These are phyloP conservation scores for Callosobruchus maculatus DNA, from an alignment of 2,888 invertebrate genomes.

Conservation along the genomic window DNA sequence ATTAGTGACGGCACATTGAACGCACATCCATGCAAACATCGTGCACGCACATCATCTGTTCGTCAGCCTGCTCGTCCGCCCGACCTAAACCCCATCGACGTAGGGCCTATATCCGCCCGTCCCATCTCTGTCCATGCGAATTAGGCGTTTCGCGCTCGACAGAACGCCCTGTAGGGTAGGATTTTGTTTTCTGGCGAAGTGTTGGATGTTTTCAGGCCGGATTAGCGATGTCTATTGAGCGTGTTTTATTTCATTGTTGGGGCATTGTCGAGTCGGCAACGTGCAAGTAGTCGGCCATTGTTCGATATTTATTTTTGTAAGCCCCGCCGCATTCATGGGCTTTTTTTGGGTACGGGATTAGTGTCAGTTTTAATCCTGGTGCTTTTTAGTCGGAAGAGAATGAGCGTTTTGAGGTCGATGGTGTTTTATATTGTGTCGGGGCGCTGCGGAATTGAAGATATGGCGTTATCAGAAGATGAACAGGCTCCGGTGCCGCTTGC, in stretches of 20 bases:
- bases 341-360: constrained; percentile 43
- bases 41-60: constrained; percentile 39
- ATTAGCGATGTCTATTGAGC: constrained; percentile 51
- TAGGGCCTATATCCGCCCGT: not conserved
- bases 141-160: constrained; percentile 45
- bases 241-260: constrained; percentile 52
- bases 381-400: not conserved
- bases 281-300: constrained; percentile 48
- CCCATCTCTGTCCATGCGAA: constrained; percentile 48
- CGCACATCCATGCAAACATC: constrained; percentile 48
- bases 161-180: constrained; percentile 23
- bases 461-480: not conserved
- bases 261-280: constrained; percentile 48
- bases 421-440: not conserved
- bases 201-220: constrained; percentile 47
- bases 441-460: not conserved
- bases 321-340: constrained; percentile 47
- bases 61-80: constrained; percentile 16
- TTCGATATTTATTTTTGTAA: constrained; percentile 50
- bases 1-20: constrained; percentile 52
- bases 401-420: not conserved
- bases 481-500: not conserved
- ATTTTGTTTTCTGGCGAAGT: constrained; percentile 32
- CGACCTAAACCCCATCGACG: constrained; percentile 10
- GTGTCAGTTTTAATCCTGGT: constrained; percentile 38